Conservation (phyloP, 1,140 invertebrate species). For the Dryas iulia region DNA sequence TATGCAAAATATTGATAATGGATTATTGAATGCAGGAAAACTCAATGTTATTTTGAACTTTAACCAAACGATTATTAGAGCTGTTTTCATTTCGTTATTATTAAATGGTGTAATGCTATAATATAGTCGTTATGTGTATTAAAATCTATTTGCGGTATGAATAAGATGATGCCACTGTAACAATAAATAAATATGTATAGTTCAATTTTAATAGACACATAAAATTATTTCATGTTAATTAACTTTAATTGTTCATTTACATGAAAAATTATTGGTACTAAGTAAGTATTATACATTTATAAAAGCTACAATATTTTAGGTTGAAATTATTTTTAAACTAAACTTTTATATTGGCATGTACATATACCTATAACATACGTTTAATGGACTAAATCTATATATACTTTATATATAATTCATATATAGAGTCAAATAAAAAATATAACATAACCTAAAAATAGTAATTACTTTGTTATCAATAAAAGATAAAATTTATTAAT, state of each 20-base stretch:
- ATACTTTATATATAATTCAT: too few relatives aligned
- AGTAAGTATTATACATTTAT: too few relatives aligned
- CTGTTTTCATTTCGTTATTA: neutral
- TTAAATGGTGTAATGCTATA: slow-evolving; percentile 1
- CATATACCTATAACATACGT: too few relatives aligned
- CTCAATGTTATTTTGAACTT: slow-evolving; percentile 7
- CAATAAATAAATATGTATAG: neutral
- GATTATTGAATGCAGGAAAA: neutral
- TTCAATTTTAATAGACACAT: neutral
- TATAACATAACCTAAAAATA: too few relatives aligned
- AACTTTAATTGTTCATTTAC: too few relatives aligned
- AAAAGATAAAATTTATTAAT: neutral
- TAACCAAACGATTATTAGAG: neutral
- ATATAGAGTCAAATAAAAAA: too few relatives aligned
- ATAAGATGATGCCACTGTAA: neutral
- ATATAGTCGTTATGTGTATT: slow-evolving; percentile 14
- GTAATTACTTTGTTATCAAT: neutral
- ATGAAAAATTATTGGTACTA: too few relatives aligned
- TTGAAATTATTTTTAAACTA: too few relatives aligned
- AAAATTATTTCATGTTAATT: too few relatives aligned
- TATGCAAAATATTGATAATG: slow-evolving; percentile 45
- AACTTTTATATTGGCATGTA: too few relatives aligned
- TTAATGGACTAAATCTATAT: too few relatives aligned
- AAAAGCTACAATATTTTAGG: too few relatives aligned
- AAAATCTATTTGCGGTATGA: slow-evolving; percentile 15